These are phyloP conservation scores for Muscicapa comitata DNA, from an alignment of 2,797 vertebrate genomes.

Conservation along the genomic window DNA sequence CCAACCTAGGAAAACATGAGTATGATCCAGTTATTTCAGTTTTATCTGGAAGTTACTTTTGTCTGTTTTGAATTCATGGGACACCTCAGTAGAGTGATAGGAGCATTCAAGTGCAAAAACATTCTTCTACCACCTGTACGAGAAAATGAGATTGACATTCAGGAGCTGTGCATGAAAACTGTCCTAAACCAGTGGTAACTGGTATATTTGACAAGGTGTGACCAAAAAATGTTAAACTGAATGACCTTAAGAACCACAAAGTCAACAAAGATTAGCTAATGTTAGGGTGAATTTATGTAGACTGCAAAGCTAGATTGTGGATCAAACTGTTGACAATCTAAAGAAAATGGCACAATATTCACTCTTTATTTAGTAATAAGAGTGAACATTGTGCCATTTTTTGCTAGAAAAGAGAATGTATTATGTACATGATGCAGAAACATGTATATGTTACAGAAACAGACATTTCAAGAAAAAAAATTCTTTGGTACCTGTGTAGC, in stretches of 20 bases:
- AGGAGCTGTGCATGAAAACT: neutral
- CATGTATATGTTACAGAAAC: neutral
- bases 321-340: neutral
- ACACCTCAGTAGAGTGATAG: neutral
- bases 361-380: neutral
- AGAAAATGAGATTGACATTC: neutral
- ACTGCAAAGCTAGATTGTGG: neutral
- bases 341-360: neutral
- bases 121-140: neutral
- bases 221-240: neutral
- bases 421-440: neutral
- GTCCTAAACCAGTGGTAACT: neutral
- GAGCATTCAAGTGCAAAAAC: neutral
- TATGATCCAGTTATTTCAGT: constrained; percentile 14
- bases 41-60: neutral
- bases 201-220: neutral
- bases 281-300: neutral
- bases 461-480: neutral
- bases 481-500: neutral
- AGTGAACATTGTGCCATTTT: neutral
- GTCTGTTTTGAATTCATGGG: constrained; percentile 18
- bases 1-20: neutral
- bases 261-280: neutral
- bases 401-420: neutral
- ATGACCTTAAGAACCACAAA: neutral